Evolutionary conservation across 2,888 invertebrate species (phyloP).

Genomic region (Sceliomorpha sp.): DNA sequence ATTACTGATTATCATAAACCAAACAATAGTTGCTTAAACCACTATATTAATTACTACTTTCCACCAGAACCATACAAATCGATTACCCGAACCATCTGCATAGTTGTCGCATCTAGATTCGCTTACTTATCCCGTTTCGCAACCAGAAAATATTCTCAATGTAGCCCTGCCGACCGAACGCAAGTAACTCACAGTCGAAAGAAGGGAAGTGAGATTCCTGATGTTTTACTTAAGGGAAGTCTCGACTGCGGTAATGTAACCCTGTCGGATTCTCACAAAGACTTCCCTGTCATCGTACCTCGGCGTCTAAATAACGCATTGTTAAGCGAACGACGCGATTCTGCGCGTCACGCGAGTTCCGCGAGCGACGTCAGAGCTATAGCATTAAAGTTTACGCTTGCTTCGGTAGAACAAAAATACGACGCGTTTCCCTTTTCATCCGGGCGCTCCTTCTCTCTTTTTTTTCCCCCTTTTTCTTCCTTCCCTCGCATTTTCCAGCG

Average conservation of each 20-base stretch:
- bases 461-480: slow-evolving; percentile 7
- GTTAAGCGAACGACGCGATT: slow-evolving; percentile 2
- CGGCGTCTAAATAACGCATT: slow-evolving; percentile 19
- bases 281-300: slow-evolving; percentile 12
- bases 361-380: slow-evolving; percentile 31
- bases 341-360: slow-evolving; percentile 6
- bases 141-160: too few species aligned
- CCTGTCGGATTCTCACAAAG: slow-evolving; percentile 15
- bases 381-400: slow-evolving; percentile 28
- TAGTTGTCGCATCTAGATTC: too few species aligned
- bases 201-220: slow-evolving; percentile 8
- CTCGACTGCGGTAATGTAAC: slow-evolving; percentile 10
- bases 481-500: slow-evolving; percentile 4
- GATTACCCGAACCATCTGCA: too few species aligned
- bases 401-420: slow-evolving; percentile 23
- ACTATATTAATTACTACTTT: too few species aligned
- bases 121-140: too few species aligned
- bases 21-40: too few species aligned
- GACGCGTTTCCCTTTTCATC: slow-evolving; percentile 42
- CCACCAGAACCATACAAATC: too few species aligned
- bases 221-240: slow-evolving; percentile 17
- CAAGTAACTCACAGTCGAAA: slow-evolving; percentile 3
- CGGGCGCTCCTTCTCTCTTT: slow-evolving; percentile 24
- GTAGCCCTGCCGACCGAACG: too few species aligned
- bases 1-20: too few species aligned